Conservation (phyloP, 2,888 invertebrate species). For the Megalurothrips usitatus region DNA sequence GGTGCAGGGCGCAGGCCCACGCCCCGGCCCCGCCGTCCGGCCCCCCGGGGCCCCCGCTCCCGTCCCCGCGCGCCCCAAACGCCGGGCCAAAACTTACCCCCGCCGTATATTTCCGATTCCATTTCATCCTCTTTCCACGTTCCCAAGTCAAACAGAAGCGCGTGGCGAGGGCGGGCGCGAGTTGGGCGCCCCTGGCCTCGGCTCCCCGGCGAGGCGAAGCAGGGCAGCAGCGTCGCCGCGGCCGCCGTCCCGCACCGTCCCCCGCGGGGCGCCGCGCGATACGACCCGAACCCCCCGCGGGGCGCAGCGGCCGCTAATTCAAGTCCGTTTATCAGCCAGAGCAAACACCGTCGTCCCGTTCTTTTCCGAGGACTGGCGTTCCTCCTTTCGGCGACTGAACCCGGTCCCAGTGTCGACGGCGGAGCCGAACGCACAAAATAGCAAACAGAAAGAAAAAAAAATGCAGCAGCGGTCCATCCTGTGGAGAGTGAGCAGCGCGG, state of each 20-base stretch:
- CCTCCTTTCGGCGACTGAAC: too few relatives aligned
- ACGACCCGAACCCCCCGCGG: neutral
- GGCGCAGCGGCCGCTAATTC: neutral
- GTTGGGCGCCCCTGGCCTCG: neutral
- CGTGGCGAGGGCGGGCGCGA: neutral
- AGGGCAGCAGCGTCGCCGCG: neutral
- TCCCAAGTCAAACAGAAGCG: conserved; percentile 12
- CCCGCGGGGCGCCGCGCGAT: neutral
- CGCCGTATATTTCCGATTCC: neutral
- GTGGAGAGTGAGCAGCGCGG: too few relatives aligned
- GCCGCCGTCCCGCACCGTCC: neutral
- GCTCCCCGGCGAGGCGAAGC: too few relatives aligned
- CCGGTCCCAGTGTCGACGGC: too few relatives aligned
- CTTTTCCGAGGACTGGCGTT: too few relatives aligned
- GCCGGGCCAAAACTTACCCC: neutral
- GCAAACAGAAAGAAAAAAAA: too few relatives aligned
- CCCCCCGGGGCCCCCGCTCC: neutral
- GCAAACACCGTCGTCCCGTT: neutral
- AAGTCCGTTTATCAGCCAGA: neutral
- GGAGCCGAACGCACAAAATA: too few relatives aligned
- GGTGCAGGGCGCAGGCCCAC: neutral
- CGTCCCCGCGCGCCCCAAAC: neutral
- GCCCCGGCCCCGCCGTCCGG: neutral
- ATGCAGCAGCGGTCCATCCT: too few relatives aligned
- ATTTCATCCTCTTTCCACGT: conserved; percentile 8